Evolutionary conservation across 2,797 vertebrate genomes (phyloP).

Genomic region (Sebastes umbrosus): DNA sequence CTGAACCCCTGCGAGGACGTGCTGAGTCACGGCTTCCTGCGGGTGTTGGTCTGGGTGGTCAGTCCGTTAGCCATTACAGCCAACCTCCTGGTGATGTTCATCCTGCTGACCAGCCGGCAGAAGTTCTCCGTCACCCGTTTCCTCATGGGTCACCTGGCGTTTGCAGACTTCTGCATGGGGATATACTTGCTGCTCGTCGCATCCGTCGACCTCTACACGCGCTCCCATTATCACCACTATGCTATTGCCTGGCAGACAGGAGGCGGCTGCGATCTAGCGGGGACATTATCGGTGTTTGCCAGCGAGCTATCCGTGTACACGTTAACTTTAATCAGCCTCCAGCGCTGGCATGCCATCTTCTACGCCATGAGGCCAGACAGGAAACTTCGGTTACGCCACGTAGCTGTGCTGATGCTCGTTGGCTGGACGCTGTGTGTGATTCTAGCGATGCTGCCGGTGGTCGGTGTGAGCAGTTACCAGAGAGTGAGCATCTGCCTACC

Average conservation of each 20-base stretch:
- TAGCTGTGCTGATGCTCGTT: constrained; percentile 78
- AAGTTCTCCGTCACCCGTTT: constrained; percentile 89
- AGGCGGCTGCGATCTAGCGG: constrained; percentile 85
- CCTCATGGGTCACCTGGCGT: constrained; percentile 90
- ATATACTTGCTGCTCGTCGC: constrained; percentile 88
- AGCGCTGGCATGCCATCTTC: constrained; percentile 90
- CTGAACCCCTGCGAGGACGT: constrained; percentile 93
- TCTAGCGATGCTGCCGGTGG: constrained; percentile 85
- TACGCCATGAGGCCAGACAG: constrained; percentile 88
- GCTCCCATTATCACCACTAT: constrained; percentile 87
- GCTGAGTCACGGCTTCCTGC: constrained; percentile 86
- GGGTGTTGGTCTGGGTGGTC: constrained; percentile 88
- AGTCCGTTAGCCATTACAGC: constrained; percentile 87
- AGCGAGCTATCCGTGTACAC: constrained; percentile 90
- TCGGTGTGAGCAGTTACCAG: constrained; percentile 88
- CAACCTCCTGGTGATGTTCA: constrained; percentile 86
- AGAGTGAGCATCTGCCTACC: constrained; percentile 92
- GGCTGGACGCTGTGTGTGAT: constrained; percentile 85
- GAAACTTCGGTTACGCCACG: constrained; percentile 82
- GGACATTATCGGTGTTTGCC: constrained; percentile 88
- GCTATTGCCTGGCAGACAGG: constrained; percentile 92
- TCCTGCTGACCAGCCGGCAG: constrained; percentile 88
- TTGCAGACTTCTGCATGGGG: constrained; percentile 92
- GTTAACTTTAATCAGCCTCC: constrained; percentile 87
- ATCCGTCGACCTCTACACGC: constrained; percentile 88